Evolutionary conservation across 2,113 vertebrate genomes (phyloP), one percentile per base, ranked within the genome.

Genomic region (Eretmochelys imbricata): DNA sequence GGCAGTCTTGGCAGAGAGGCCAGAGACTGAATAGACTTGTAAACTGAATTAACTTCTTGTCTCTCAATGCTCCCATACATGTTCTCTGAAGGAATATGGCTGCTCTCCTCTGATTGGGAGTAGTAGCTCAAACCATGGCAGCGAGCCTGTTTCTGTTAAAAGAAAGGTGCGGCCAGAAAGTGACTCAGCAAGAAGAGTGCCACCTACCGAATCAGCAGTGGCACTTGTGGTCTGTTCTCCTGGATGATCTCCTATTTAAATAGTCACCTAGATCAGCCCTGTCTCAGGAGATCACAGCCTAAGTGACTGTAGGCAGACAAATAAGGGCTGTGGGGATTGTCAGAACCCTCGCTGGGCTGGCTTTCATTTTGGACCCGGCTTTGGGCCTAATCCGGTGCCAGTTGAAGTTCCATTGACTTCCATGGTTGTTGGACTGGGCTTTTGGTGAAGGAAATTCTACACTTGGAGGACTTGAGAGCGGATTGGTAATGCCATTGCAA

Each of bases 11-110:
- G 19, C 72, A 57, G 27, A 82, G 17, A 75, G 69, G 17, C 20
- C n/a, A 42, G 69, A n/a, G 20, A 42, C n/a, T 42, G n/a, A 42
- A 75, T n/a, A 42, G 69, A 42, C 42, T 24, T 75, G n/a, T 42
- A 42, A 10, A 75, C 19, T 89, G 65, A 90, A 92, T 85, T 31
- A 16, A 27, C 69, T 93, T 93, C 72, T 80, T 35, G 95, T 83
- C 84, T 91, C 54, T 38, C 51, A 80, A 42, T 54, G 48, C 84
- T 80, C 65, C 54, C 38, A 19, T 51, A 22, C 31, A 82, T 7
- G 75, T 42, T 46, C 69, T 42, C 38, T 82, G 49, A 17, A 76
- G 62, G 69, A 89, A 50, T 13, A 4, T 80, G 76, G 1, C 1
- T 0, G 46, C 80, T 38, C 4, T 62, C 29, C 12, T 35, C 59